Percentiles rank a stretch among this genome's conserved stretches.
Conservation (phyloP, 2,797 vertebrate genomes). For the Leuciscus waleckii region DNA sequence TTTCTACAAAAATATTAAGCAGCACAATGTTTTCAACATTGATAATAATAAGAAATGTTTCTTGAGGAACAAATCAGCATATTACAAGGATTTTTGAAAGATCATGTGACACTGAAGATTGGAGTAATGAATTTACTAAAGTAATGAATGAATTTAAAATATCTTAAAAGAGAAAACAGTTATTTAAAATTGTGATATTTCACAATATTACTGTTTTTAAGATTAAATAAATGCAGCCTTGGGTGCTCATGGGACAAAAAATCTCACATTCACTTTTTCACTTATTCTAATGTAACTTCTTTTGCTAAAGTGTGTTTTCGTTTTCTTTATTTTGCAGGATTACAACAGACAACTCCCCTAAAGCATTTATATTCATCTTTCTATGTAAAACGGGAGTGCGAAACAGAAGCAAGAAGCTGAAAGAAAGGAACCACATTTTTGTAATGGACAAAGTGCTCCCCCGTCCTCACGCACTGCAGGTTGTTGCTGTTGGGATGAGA, state of each 20-base stretch:
- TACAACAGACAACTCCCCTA: slow-evolving; percentile 60
- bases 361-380: slow-evolving; percentile 63
- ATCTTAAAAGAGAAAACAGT: too few relatives aligned
- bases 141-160: too few relatives aligned
- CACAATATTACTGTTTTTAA: not conserved
- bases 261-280: not conserved
- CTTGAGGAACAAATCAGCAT: not conserved
- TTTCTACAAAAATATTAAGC: not conserved
- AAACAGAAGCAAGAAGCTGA: slow-evolving; percentile 44
- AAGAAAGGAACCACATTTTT: slow-evolving; percentile 43
- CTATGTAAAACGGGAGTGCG: slow-evolving; percentile 53
- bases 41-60: not conserved
- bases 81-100: not conserved
- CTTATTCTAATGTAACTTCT: not conserved
- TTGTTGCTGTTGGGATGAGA: slow-evolving; percentile 49
- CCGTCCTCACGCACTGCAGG: slow-evolving; percentile 47
- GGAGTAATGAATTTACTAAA: too few relatives aligned
- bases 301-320: not conserved
- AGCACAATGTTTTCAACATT: not conserved
- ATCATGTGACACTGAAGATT: not conserved
- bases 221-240: not conserved
- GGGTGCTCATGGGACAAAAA: not conserved
- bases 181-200: too few relatives aligned
- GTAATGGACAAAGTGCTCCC: slow-evolving; percentile 51
- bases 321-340: slow-evolving; percentile 46